Percentiles rank a stretch among this genome's conserved stretches.
Evolutionary conservation across 92 coral and sea anemone genomes (phyloP).

Genomic region (Diadumene lineata): DNA sequence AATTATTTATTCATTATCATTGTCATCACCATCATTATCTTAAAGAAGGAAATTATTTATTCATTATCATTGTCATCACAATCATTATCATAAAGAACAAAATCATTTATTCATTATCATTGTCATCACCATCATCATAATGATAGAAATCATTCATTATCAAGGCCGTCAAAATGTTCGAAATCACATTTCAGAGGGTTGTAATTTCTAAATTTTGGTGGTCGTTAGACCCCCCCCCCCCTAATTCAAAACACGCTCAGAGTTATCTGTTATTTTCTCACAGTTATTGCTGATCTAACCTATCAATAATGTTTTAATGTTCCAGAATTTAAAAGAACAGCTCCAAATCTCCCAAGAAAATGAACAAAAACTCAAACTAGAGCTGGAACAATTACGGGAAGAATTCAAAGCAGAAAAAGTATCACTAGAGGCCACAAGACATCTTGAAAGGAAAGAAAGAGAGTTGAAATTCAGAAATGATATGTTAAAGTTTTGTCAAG

Average conservation of each 20-base stretch:
- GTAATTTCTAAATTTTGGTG: too few species aligned
- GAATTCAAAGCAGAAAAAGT: slow-evolving; percentile 86
- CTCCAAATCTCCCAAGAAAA: slow-evolving; percentile 70
- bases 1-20: too few species aligned
- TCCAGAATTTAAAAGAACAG: slow-evolving; percentile 67
- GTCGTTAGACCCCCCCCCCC: too few species aligned
- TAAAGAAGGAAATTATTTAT: too few species aligned
- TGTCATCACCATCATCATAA: background rate
- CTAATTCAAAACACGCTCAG: too few species aligned
- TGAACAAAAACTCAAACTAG: slow-evolving; percentile 68
- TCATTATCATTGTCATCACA: background rate
- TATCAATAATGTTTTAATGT: too few species aligned
- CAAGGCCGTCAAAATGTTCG: background rate
- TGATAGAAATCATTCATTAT: background rate
- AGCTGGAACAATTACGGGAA: slow-evolving; percentile 64
- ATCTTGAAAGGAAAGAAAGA: slow-evolving; percentile 77
- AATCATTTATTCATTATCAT: background rate
- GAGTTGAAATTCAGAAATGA: slow-evolving; percentile 57
- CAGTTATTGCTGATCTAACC: too few species aligned
- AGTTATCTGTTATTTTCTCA: too few species aligned
- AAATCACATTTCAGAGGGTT: too few species aligned
- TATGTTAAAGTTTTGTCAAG: slow-evolving; percentile 51
- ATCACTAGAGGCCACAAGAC: slow-evolving; percentile 82
- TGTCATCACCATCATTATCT: background rate
- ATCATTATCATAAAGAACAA: background rate